A percentile compares a stretch with the other conserved stretches of the same genome.
phyloP scores from a whole-genome alignment of 2,113 vertebrate species.

The Sinocyclocheilus rhinocerous region DNA sequence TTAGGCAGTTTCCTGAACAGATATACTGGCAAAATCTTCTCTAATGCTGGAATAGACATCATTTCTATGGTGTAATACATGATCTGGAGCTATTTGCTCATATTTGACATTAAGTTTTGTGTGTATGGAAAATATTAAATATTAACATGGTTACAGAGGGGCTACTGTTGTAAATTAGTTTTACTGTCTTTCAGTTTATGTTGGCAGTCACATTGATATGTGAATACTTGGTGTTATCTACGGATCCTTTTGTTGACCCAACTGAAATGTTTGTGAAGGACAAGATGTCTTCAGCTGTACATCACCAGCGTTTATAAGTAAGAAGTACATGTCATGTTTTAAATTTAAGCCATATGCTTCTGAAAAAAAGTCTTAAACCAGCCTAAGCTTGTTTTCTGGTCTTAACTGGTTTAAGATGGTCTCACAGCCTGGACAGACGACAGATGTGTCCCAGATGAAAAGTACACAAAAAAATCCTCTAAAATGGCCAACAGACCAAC shows the following conservation, averaged over 20 bases:
- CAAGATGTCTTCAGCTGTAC: not conserved
- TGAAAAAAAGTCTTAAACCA: too few relatives aligned
- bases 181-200: not conserved
- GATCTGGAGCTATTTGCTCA: constrained; percentile 1
- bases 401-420: not conserved
- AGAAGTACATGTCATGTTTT: not conserved
- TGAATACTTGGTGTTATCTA: not conserved
- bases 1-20: constrained; percentile 36
- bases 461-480: too few relatives aligned
- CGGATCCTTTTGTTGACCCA: not conserved
- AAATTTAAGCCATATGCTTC: not conserved
- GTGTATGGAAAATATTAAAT: not conserved
- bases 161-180: not conserved
- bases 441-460: too few relatives aligned
- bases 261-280: not conserved
- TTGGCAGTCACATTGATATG: not conserved
- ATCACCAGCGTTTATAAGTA: not conserved
- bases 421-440: too few relatives aligned
- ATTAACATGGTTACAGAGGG: not conserved
- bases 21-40: constrained; percentile 11
- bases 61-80: not conserved
- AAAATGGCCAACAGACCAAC: too few relatives aligned
- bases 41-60: constrained; percentile 10
- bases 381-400: too few relatives aligned
- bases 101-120: constrained; percentile 3